Conservation (phyloP, 2,113 vertebrate species). For the Serinus canaria region DNA sequence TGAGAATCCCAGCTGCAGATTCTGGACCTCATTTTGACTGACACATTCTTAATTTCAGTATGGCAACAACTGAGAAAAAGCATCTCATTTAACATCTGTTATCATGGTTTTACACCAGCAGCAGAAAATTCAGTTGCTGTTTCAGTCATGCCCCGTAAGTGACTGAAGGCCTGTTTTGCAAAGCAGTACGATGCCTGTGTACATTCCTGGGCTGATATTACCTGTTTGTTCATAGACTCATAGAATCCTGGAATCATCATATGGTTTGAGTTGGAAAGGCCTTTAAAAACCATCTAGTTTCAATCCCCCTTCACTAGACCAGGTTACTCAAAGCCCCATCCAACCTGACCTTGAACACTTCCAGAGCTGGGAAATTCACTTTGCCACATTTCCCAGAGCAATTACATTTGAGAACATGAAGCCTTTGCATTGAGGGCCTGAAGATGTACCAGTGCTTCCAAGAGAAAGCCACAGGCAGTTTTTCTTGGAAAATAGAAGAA, state of each 20-base stretch:
- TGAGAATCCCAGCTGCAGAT: background rate
- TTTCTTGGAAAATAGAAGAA: background rate
- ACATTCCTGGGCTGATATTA: background rate
- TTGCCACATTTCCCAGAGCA: background rate
- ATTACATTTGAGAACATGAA: background rate
- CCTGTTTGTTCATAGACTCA: background rate
- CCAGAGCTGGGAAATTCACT: background rate
- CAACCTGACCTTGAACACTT: background rate
- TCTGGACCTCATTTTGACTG: background rate
- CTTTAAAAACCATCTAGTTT: background rate
- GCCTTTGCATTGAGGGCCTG: background rate
- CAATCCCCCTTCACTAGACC: background rate
- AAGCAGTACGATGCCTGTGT: accelerated
- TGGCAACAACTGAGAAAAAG: background rate
- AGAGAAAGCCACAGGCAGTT: background rate
- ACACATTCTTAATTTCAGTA: background rate
- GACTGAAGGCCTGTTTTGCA: background rate
- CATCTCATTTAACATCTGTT: background rate
- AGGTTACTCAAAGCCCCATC: background rate
- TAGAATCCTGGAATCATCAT: background rate
- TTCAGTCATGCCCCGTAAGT: background rate
- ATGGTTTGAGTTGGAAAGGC: background rate
- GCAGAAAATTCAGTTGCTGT: background rate
- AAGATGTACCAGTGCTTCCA: background rate
- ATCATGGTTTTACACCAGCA: background rate